Conservation (phyloP, 2,888 invertebrate genomes). For the Hylaea fasciaria region DNA sequence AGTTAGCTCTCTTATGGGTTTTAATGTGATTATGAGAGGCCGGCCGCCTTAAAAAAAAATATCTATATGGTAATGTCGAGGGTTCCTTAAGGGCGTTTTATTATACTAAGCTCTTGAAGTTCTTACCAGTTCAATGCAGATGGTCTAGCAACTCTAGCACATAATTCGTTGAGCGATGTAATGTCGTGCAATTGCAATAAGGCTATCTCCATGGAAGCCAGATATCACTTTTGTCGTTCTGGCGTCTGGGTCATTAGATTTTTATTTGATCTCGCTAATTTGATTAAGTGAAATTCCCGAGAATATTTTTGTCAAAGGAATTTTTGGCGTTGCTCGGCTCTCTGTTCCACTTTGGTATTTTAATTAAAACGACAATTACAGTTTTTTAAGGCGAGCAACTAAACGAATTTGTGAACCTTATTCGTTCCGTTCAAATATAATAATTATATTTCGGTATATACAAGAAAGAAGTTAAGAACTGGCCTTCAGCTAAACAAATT, state of each 20-base stretch:
- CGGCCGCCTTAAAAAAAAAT: neutral
- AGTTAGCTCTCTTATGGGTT: slow-evolving; percentile 41
- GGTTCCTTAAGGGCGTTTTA: neutral
- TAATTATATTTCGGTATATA: too few relatives aligned
- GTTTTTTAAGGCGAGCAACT: neutral
- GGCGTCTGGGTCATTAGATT: neutral
- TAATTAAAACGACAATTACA: slow-evolving; percentile 13
- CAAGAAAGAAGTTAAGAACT: too few relatives aligned
- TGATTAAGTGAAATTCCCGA: neutral
- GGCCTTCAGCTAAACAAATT: too few relatives aligned
- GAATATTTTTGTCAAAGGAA: slow-evolving; percentile 11
- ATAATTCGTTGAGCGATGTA: too few relatives aligned
- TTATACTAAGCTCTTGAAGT: too few relatives aligned
- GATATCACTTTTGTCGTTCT: neutral
- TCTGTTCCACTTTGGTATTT: slow-evolving; percentile 1
- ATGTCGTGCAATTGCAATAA: too few relatives aligned
- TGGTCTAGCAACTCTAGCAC: too few relatives aligned
- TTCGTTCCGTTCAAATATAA: too few relatives aligned
- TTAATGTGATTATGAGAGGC: slow-evolving; percentile 34
- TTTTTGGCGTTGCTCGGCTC: neutral
- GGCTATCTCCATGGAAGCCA: neutral
- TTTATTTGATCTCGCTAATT: slow-evolving; percentile 6
- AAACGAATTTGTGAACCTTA: neutral
- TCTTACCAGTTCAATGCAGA: too few relatives aligned
- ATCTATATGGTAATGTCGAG: neutral